Base-by-base conservation (phyloP, 2,113 vertebrate species). In the Calypte anna region DNA sequence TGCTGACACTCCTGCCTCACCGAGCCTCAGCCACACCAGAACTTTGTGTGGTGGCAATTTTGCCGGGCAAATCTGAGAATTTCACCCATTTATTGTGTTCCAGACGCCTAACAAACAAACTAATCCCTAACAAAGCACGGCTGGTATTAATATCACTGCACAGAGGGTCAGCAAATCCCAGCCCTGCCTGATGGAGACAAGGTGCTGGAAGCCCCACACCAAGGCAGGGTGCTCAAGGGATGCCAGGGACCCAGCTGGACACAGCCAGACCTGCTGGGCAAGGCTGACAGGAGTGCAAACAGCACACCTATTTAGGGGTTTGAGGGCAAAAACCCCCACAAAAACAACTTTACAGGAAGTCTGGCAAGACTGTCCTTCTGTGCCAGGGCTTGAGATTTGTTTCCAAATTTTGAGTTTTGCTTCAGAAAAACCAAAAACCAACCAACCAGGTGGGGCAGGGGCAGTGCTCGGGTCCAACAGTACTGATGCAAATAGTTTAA, bases 51-150 rank as follows among this genome's bases (percentile, higher is more conserved):
- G 67, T 40, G 0, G 0, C 46, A 31, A 36, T 36, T 91, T 23
- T 0, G 86, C 74, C 10, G 20, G 75, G 53, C 66, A 88, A 86
- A 83, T 91, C 16, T 3, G 38, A 62, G 33, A 40, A 36, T 82
- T 83, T 88, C 70, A 33, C 33, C 23, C 38, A 55, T 86, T 75
- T 70, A 44, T 92, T 92, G 94, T 94, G 25, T 88, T 90, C 68
- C 67, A 85, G 85, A 82, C 74, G 61, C 72, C 75, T 80, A 77
- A 83, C 82, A 89, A 95, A 91, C 81, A 92, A 91, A 91, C 54
- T 48, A 81, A 92, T 46, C 33, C 33, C 3, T 92, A 88, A 86
- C 64, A 86, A 95, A 94, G 76, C 2, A 0, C 22, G 50, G 64
- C 64, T 89, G 90, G 11, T 96, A 90, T 86, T 93, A 90, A 81